phyloP scores from a whole-genome alignment of 2,113 vertebrate species.

The Channa argus region DNA sequence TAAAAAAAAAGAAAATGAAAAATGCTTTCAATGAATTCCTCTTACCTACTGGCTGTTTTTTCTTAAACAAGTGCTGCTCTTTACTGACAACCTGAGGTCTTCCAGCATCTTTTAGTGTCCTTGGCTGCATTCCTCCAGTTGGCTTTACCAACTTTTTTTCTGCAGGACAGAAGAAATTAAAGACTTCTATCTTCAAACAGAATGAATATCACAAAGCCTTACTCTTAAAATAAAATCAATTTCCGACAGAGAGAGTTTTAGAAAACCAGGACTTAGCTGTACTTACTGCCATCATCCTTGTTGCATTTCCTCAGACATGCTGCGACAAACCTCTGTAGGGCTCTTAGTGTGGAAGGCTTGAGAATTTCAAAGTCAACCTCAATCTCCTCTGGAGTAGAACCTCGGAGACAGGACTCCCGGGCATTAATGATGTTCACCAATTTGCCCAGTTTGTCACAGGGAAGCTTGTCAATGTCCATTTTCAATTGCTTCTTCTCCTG shows the following conservation, averaged over 20 bases:
- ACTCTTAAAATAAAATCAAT: not conserved
- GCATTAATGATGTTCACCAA: constrained; percentile 89
- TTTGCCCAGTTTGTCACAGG: constrained; percentile 88
- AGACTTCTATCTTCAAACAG: not conserved
- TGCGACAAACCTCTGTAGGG: constrained; percentile 88
- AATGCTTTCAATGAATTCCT: not conserved
- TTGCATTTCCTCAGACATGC: constrained; percentile 84
- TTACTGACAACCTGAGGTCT: constrained; percentile 73
- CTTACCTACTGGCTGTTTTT: constrained; percentile 78
- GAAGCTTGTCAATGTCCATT: constrained; percentile 90
- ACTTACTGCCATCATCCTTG: constrained; percentile 81
- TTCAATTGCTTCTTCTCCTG: constrained; percentile 91
- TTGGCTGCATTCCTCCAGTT: constrained; percentile 72
- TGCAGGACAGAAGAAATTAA: constrained; percentile 39
- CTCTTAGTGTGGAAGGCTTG: constrained; percentile 88
- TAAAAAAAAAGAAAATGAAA: too few species aligned
- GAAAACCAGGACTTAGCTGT: not conserved
- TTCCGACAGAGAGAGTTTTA: not conserved
- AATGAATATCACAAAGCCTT: not conserved
- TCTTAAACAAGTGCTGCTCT: constrained; percentile 77
- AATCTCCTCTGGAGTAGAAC: constrained; percentile 84
- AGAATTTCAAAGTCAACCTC: constrained; percentile 93
- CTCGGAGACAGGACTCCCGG: constrained; percentile 83
- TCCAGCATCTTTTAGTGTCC: constrained; percentile 77
- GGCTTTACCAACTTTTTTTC: constrained; percentile 73